These are phyloP conservation scores for Bettongia penicillata DNA, from an alignment of 2,113 vertebrate genomes.

Conservation along the genomic window DNA sequence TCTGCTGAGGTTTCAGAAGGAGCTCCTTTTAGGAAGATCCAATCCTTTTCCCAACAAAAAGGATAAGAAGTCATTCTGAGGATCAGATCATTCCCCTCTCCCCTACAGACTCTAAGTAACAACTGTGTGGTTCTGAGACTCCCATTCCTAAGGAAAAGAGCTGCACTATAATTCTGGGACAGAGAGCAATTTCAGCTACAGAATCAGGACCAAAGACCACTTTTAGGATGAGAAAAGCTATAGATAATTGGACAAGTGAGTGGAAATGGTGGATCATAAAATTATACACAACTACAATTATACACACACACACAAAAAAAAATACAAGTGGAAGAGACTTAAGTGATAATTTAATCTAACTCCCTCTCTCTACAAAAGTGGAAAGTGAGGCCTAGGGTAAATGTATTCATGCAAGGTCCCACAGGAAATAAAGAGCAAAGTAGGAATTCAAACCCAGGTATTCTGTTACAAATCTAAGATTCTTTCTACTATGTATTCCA, in stretches of 20 bases:
- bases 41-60: conserved; percentile 56
- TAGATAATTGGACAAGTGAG: too few relatives aligned
- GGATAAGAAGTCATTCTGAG: conserved; percentile 52
- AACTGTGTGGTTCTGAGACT: background rate
- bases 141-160: background rate
- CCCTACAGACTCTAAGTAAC: background rate
- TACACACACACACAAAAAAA: too few relatives aligned
- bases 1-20: background rate
- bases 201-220: background rate
- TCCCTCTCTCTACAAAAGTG: too few relatives aligned
- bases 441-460: background rate
- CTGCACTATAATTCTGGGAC: background rate
- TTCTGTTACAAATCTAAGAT: background rate
- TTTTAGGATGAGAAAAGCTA: too few relatives aligned
- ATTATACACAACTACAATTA: too few relatives aligned
- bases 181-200: background rate
- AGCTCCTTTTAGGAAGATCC: conserved; percentile 4
- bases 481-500: background rate
- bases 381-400: too few relatives aligned
- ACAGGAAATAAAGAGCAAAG: too few relatives aligned
- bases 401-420: too few relatives aligned
- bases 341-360: too few relatives aligned
- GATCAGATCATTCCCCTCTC: background rate
- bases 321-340: too few relatives aligned
- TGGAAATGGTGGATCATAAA: too few relatives aligned